phyloP scores from a whole-genome alignment of 2,797 vertebrate species.

The Hydrophis major region DNA sequence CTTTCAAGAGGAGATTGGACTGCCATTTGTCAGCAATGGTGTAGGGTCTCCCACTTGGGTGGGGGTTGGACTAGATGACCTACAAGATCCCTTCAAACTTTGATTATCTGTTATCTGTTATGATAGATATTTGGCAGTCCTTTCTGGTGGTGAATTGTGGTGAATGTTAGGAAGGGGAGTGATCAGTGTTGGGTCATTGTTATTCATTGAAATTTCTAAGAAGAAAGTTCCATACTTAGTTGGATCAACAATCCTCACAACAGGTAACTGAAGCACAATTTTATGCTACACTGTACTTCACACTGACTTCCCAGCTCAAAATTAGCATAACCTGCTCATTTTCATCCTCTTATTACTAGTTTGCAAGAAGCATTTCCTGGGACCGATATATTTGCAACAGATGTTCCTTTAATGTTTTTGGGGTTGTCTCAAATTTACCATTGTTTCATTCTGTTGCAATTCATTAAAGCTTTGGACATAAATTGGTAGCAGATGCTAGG shows the following conservation, averaged over 20 bases:
- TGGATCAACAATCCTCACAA: constrained; percentile 62
- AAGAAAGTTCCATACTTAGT: constrained; percentile 73
- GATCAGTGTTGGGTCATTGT: constrained; percentile 76
- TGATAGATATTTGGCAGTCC: constrained; percentile 56
- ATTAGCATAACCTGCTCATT: constrained; percentile 70
- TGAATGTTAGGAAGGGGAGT: constrained; percentile 75
- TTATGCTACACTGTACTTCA: constrained; percentile 69
- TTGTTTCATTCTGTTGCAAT: constrained; percentile 58
- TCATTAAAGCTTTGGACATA: constrained; percentile 63
- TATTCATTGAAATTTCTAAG: constrained; percentile 71
- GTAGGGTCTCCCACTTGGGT: too few species aligned
- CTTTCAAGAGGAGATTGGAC: too few species aligned
- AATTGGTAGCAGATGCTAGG: constrained; percentile 41
- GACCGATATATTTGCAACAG: constrained; percentile 70
- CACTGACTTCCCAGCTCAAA: constrained; percentile 67
- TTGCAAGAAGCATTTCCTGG: constrained; percentile 60
- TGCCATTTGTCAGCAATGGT: too few species aligned
- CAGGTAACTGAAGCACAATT: constrained; percentile 69
- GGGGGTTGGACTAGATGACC: too few species aligned
- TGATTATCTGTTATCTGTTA: not conserved
- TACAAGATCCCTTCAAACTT: too few species aligned
- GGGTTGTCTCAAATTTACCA: constrained; percentile 46
- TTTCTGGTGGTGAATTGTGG: constrained; percentile 67
- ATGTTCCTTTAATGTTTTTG: constrained; percentile 63
- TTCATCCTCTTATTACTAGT: constrained; percentile 72